Evolutionary conservation across 2,888 invertebrate species (phyloP).

Genomic region (Dichetophora obliterata): DNA sequence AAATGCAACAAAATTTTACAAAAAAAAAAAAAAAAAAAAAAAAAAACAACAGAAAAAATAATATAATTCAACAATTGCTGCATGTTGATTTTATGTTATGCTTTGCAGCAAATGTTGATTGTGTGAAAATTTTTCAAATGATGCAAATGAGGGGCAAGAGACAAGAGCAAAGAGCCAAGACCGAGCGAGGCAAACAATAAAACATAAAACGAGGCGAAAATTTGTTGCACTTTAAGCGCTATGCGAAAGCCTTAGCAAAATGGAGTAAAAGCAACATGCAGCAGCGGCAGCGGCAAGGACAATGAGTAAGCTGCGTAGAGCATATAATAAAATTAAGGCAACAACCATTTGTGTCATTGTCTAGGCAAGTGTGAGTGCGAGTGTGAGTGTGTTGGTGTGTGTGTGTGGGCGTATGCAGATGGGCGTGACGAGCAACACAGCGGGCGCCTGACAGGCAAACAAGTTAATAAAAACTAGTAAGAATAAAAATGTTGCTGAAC

Average conservation of each 20-base stretch:
- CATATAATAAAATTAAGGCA: conserved; percentile 22
- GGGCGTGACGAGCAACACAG: background rate
- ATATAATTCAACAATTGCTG: background rate
- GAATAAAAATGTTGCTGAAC: background rate
- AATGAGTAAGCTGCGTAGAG: background rate
- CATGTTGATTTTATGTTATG: conserved; percentile 25
- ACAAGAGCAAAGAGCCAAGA: background rate
- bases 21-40: background rate
- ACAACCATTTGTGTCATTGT: conserved; percentile 1
- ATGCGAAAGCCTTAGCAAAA: background rate
- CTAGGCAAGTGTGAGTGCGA: background rate
- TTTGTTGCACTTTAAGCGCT: conserved; percentile 18
- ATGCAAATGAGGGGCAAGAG: background rate
- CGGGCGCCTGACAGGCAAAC: conserved; percentile 14
- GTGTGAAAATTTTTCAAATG: conserved; percentile 18
- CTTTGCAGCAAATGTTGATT: conserved; percentile 26
- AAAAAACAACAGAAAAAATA: background rate
- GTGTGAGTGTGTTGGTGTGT: background rate
- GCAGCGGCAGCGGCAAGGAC: background rate
- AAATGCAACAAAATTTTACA: background rate
- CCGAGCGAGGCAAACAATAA: background rate
- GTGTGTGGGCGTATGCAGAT: background rate
- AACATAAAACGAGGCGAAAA: background rate
- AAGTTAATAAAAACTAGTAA: conserved; percentile 13
- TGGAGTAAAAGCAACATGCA: background rate